Evolutionary conservation across 1,140 invertebrate genomes (phyloP).

Genomic region (Dryas iulia): DNA sequence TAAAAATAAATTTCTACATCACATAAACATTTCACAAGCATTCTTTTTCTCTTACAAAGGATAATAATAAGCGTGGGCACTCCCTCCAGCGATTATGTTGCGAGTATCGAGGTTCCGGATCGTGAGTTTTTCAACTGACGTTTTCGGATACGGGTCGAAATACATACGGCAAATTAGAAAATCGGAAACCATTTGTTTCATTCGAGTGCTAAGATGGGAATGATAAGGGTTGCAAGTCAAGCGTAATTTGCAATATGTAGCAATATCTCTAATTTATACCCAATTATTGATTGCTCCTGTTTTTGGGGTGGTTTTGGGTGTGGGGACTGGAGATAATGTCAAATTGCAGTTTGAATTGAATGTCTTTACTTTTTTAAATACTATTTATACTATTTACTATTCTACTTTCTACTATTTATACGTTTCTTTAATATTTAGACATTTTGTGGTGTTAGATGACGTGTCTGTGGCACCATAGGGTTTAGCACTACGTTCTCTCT

Average conservation of each 20-base stretch:
- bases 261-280: conserved; percentile 7
- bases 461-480: too few species aligned
- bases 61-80: conserved; percentile 61
- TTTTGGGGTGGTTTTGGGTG: background rate
- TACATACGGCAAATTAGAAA: conserved; percentile 40
- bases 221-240: conserved; percentile 16
- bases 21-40: conserved; percentile 32
- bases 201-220: conserved; percentile 30
- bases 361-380: too few species aligned
- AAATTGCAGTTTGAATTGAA: too few species aligned
- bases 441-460: too few species aligned
- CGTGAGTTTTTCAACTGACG: conserved; percentile 36
- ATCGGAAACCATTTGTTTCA: conserved; percentile 43
- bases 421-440: too few species aligned
- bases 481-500: too few species aligned
- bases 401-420: too few species aligned
- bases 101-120: conserved; percentile 45
- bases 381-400: too few species aligned
- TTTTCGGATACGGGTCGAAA: conserved; percentile 37
- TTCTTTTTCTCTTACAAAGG: conserved; percentile 61
- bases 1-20: background rate
- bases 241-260: conserved; percentile 22
- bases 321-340: too few species aligned
- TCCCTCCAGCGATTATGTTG: conserved; percentile 47
- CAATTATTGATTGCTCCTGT: conserved; percentile 4